These are phyloP conservation scores for Cheilosia vernalis DNA, from an alignment of 2,888 invertebrate species.

Conservation along the genomic window DNA sequence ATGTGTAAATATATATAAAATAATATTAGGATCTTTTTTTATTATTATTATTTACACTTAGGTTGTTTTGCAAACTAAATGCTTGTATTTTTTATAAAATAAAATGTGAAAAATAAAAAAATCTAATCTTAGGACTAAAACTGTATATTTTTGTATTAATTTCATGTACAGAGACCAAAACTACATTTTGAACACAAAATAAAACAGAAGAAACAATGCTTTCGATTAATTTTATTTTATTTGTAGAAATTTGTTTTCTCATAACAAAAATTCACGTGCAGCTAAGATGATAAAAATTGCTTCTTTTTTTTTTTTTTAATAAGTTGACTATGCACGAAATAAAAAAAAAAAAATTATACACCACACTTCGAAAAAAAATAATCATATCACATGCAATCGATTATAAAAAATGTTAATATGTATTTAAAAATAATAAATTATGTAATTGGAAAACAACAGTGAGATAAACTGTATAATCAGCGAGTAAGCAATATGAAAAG, in stretches of 20 bases:
- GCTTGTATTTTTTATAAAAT: conserved; percentile 52
- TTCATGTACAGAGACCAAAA: conserved; percentile 69
- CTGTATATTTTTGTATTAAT: conserved; percentile 72
- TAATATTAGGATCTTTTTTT: conserved; percentile 48
- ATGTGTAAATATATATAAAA: conserved; percentile 69
- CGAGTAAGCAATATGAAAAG: conserved; percentile 65
- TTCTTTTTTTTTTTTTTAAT: conserved; percentile 1
- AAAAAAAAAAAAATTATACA: conserved; percentile 36
- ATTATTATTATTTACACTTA: conserved; percentile 52
- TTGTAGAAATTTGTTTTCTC: conserved; percentile 17
- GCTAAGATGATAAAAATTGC: conserved; percentile 1
- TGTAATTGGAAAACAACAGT: conserved; percentile 19
- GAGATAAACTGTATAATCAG: conserved; percentile 48
- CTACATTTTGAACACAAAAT: conserved; percentile 49
- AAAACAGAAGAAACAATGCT: conserved; percentile 15
- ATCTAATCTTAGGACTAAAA: conserved; percentile 57
- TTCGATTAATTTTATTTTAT: conserved; percentile 14
- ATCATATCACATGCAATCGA: conserved; percentile 71
- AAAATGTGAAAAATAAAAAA: conserved; percentile 12
- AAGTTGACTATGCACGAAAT: background rate
- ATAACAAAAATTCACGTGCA: conserved; percentile 31
- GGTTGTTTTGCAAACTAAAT: conserved; percentile 53
- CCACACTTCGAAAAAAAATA: conserved; percentile 55
- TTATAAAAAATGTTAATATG: conserved; percentile 51
- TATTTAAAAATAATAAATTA: conserved; percentile 24